These are phyloP conservation scores for Bombus impatiens DNA, from an alignment of 1,140 invertebrate genomes.

Conservation along the genomic window DNA sequence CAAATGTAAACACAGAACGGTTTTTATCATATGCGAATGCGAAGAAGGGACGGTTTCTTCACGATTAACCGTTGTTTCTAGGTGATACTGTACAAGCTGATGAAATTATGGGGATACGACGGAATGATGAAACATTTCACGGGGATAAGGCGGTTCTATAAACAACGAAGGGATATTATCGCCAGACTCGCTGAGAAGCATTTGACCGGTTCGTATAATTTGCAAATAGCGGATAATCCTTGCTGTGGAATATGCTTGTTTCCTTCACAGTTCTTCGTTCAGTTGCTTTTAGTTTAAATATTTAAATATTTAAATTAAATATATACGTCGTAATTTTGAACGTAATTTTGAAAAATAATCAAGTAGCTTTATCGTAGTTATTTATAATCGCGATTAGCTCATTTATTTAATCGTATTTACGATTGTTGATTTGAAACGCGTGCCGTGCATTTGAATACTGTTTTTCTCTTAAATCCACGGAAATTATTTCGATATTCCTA, in stretches of 20 bases:
- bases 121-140: slow-evolving; percentile 85
- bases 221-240: background rate
- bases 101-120: slow-evolving; percentile 85
- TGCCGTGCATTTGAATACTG: background rate
- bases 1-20: background rate
- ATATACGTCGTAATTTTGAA: no score
- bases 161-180: slow-evolving; percentile 85
- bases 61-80: slow-evolving; percentile 70
- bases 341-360: background rate
- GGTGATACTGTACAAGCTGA: slow-evolving; percentile 85
- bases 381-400: background rate
- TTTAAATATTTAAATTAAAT: background rate
- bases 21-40: background rate
- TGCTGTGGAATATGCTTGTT: background rate
- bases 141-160: slow-evolving; percentile 86
- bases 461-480: no score
- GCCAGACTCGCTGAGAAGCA: slow-evolving; percentile 85
- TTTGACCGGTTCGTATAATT: slow-evolving; percentile 81
- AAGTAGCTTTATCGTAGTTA: background rate
- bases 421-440: background rate
- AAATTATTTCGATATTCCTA: no score
- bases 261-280: background rate
- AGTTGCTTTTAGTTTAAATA: background rate
- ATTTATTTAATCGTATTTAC: background rate
- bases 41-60: slow-evolving; percentile 19